A percentile compares a stretch with the other conserved stretches of the same genome.
These are phyloP conservation scores for Acipenser oxyrinchus DNA, from an alignment of 2,797 vertebrate species.

Conservation along the genomic window DNA sequence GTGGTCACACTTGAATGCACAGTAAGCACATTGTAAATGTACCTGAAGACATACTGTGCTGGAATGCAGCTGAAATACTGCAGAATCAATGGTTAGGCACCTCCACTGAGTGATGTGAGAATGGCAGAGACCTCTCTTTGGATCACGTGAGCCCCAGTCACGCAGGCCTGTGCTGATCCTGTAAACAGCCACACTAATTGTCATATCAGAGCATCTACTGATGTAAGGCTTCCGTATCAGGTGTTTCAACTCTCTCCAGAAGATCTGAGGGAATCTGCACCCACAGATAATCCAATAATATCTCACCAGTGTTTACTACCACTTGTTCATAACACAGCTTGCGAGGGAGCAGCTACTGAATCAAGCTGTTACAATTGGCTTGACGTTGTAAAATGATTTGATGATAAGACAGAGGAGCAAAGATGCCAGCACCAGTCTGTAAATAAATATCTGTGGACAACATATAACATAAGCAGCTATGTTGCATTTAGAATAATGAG, in stretches of 20 bases:
- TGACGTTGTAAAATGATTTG: background rate
- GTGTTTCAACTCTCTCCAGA: slow-evolving; percentile 7
- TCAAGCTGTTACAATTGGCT: background rate
- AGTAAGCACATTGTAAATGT: slow-evolving; percentile 66
- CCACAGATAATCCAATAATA: slow-evolving; percentile 32
- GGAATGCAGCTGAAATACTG: slow-evolving; percentile 42
- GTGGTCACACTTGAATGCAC: slow-evolving; percentile 72
- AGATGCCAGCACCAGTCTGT: too few species aligned
- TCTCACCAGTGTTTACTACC: background rate
- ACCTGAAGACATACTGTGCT: slow-evolving; percentile 65
- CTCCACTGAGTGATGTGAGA: slow-evolving; percentile 40
- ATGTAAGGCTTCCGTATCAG: slow-evolving; percentile 28
- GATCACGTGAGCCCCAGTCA: slow-evolving; percentile 18
- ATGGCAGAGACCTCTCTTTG: slow-evolving; percentile 25
- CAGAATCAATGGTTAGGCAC: slow-evolving; percentile 35
- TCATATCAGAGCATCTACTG: slow-evolving; percentile 17
- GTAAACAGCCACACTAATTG: slow-evolving; percentile 29
- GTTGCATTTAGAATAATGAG: too few species aligned
- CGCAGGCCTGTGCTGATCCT: slow-evolving; percentile 21
- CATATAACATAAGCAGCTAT: too few species aligned
- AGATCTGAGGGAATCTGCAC: slow-evolving; percentile 29
- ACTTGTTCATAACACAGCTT: background rate
- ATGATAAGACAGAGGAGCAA: too few species aligned
- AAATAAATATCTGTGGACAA: too few species aligned
- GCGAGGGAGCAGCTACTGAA: background rate